Percentiles rank a stretch among this genome's conserved stretches.
These are phyloP conservation scores for Nymphalis c-album DNA, from an alignment of 2,888 invertebrate genomes.

Conservation along the genomic window DNA sequence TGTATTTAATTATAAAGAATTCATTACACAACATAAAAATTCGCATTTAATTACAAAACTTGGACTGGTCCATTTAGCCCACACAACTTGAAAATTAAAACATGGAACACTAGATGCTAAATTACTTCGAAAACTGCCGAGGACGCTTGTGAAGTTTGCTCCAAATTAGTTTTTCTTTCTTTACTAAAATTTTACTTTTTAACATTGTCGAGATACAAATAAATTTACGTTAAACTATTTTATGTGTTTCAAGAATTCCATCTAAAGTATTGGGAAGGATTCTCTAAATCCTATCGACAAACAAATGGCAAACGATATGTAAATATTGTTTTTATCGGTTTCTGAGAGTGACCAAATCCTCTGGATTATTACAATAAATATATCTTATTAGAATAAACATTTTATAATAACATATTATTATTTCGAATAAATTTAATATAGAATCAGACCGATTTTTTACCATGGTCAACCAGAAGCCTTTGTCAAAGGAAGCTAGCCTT, in stretches of 20 bases:
- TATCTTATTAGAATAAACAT: too few species aligned
- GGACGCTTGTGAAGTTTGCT: constrained; percentile 30
- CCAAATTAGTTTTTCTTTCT: constrained; percentile 32
- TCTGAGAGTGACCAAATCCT: too few species aligned
- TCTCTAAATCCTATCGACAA: too few species aligned
- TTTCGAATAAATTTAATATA: too few species aligned
- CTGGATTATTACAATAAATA: too few species aligned
- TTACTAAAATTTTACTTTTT: constrained; percentile 31
- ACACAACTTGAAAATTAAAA: constrained; percentile 31
- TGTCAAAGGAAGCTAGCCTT: too few species aligned
- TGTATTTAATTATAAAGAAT: background rate
- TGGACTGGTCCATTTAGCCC: constrained; percentile 25
- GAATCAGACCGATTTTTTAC: too few species aligned
- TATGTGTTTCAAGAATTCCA: background rate
- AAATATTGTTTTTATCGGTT: too few species aligned
- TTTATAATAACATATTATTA: too few species aligned
- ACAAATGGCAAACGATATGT: too few species aligned
- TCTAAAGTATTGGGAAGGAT: background rate
- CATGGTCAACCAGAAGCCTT: too few species aligned
- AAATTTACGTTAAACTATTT: background rate
- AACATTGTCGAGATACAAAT: constrained; percentile 15
- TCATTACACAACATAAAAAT: background rate
- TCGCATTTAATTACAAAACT: constrained; percentile 26
- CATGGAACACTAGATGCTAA: constrained; percentile 31
- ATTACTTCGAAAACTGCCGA: constrained; percentile 34